phyloP scores from a whole-genome alignment of 2,888 invertebrate species.

The Xanthorhoe designata region DNA sequence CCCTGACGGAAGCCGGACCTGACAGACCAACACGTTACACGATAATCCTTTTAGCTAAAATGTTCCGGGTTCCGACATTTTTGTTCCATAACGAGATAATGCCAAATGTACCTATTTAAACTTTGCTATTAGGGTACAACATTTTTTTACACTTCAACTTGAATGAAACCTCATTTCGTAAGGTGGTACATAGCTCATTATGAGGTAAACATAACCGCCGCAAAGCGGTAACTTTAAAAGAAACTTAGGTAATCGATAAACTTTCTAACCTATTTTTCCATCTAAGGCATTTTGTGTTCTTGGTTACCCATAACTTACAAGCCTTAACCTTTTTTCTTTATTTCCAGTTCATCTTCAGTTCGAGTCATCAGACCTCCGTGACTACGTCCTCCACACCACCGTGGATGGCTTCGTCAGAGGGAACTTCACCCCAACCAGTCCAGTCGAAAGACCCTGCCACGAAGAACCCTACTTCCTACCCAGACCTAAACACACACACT shows the following conservation, averaged over 20 bases:
- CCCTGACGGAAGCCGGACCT: background rate
- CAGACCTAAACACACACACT: conserved; percentile 60
- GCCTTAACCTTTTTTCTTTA: conserved; percentile 43
- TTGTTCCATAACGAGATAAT: background rate
- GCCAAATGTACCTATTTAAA: background rate
- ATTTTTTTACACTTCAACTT: too few species aligned
- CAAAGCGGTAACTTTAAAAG: too few species aligned
- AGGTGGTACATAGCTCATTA: too few species aligned
- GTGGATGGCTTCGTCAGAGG: conserved; percentile 71
- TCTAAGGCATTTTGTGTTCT: too few species aligned
- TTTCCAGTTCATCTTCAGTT: conserved; percentile 76
- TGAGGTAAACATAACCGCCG: too few species aligned
- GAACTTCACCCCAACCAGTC: conserved; percentile 77
- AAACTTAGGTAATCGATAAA: too few species aligned
- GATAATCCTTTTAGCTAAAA: conserved; percentile 2
- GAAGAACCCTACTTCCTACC: conserved; percentile 75
- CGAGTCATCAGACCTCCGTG: conserved; percentile 63
- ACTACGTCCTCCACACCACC: conserved; percentile 74
- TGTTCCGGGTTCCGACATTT: background rate
- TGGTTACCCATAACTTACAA: too few species aligned
- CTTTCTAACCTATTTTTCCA: too few species aligned
- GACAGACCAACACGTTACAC: background rate
- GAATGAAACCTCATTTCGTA: too few species aligned
- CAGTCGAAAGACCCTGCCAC: conserved; percentile 67
- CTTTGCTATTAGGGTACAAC: background rate